Conservation (phyloP, 2,888 invertebrate species). For the Calameuta pallipes region DNA sequence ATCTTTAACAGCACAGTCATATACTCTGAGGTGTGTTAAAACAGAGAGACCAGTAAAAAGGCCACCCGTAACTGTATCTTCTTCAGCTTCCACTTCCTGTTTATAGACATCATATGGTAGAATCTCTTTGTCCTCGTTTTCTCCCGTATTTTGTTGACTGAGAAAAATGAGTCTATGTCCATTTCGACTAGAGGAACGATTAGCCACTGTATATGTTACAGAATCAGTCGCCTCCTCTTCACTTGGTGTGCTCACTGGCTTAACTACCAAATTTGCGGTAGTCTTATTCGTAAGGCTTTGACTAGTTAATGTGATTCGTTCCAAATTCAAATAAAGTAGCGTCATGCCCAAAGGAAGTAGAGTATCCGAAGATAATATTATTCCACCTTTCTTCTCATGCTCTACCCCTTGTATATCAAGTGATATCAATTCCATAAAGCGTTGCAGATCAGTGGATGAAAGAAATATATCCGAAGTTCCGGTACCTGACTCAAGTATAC, state of each 20-base stretch:
- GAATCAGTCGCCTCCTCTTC: constrained; percentile 23
- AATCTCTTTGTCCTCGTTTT: constrained; percentile 68
- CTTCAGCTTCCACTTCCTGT: constrained; percentile 66
- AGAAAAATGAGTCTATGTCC: constrained; percentile 56
- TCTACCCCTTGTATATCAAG: constrained; percentile 72
- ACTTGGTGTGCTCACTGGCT: constrained; percentile 39
- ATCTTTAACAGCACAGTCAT: constrained; percentile 72
- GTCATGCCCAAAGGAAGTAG: constrained; percentile 48
- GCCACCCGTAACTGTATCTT: constrained; percentile 62
- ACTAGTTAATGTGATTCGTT: constrained; percentile 50
- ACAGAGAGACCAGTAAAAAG: constrained; percentile 68
- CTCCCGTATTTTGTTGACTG: constrained; percentile 50
- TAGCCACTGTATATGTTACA: constrained; percentile 10
- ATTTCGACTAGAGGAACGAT: constrained; percentile 33
- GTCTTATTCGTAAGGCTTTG: constrained; percentile 38
- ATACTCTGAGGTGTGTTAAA: constrained; percentile 72
- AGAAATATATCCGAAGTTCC: constrained; percentile 46
- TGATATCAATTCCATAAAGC: constrained; percentile 69
- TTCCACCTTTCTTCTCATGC: constrained; percentile 38
- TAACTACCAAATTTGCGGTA: constrained; percentile 52
- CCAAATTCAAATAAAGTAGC: constrained; percentile 53
- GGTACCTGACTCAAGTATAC: constrained; percentile 53
- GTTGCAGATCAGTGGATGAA: constrained; percentile 65
- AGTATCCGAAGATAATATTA: constrained; percentile 52
- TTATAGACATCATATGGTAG: constrained; percentile 75